A percentile compares a stretch with the other conserved stretches of the same genome.
Conservation (phyloP, 2,797 vertebrate genomes). For the Clangula hyemalis region DNA sequence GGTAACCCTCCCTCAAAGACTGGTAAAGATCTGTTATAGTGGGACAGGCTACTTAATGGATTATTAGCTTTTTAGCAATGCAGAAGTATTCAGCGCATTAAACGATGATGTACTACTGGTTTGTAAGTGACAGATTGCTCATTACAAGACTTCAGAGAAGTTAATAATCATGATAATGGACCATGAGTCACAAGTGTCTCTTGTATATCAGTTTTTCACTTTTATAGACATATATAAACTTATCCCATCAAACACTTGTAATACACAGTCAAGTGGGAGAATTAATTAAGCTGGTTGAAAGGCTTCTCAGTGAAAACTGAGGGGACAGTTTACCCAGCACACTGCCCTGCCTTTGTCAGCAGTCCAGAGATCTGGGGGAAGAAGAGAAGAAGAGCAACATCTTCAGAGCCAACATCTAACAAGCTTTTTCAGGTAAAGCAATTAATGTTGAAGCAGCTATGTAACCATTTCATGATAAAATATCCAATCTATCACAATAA, state of each 20-base stretch:
- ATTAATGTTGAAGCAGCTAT: background rate
- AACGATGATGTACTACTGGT: background rate
- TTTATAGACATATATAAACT: conserved; percentile 52
- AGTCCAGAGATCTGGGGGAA: background rate
- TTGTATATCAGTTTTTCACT: conserved; percentile 53
- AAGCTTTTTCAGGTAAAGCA: background rate
- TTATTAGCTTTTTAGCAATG: background rate
- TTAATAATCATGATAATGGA: conserved; percentile 62
- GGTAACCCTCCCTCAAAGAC: background rate
- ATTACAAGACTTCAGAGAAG: conserved; percentile 25
- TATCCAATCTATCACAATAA: background rate
- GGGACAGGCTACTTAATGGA: conserved; percentile 6
- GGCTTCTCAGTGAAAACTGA: background rate
- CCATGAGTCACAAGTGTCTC: conserved; percentile 10
- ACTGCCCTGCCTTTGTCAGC: background rate
- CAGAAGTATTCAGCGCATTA: background rate
- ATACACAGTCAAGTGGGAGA: conserved; percentile 12
- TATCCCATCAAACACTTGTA: conserved; percentile 18
- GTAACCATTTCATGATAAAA: background rate
- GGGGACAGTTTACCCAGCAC: background rate
- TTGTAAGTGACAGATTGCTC: conserved; percentile 34
- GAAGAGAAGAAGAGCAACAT: background rate
- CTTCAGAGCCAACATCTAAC: background rate
- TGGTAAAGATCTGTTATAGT: background rate
- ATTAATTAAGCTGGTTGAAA: background rate